Evolutionary conservation across 2,888 invertebrate species (phyloP).

Genomic region (Branchellion lobata): DNA sequence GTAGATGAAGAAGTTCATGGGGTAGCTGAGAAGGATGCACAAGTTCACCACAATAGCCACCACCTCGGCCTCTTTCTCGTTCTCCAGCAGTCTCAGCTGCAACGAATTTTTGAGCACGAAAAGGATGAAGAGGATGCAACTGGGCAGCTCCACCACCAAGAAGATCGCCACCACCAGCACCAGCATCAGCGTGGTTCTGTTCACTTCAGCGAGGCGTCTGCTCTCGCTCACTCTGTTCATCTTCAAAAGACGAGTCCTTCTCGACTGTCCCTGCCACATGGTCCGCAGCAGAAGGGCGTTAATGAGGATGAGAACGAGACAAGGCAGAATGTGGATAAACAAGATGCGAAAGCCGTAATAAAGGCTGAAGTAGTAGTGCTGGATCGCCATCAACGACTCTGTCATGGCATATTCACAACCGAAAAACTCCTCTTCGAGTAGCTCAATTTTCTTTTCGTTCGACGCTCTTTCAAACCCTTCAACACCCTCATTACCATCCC

Average conservation of each 20-base stretch:
- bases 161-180: conserved; percentile 61
- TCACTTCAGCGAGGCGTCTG: conserved; percentile 59
- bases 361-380: conserved; percentile 71
- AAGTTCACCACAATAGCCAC: conserved; percentile 75
- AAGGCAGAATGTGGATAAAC: conserved; percentile 87
- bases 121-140: conserved; percentile 66
- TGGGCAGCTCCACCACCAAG: conserved; percentile 64
- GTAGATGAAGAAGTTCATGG: conserved; percentile 90
- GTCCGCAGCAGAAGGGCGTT: conserved; percentile 83
- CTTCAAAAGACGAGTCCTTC: conserved; percentile 75
- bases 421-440: neutral
- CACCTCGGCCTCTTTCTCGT: conserved; percentile 34
- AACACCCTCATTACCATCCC: no score
- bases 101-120: conserved; percentile 70
- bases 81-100: conserved; percentile 16
- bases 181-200: conserved; percentile 56
- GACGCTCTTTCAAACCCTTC: neutral
- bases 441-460: neutral
- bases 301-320: conserved; percentile 81
- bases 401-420: conserved; percentile 20
- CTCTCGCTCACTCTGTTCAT: conserved; percentile 68
- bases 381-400: neutral
- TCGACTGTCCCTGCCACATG: conserved; percentile 78
- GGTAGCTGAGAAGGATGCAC: conserved; percentile 84
- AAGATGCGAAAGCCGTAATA: conserved; percentile 78